phyloP scores from a whole-genome alignment of 2,797 vertebrate species.

The Neosalanx taihuensis region DNA sequence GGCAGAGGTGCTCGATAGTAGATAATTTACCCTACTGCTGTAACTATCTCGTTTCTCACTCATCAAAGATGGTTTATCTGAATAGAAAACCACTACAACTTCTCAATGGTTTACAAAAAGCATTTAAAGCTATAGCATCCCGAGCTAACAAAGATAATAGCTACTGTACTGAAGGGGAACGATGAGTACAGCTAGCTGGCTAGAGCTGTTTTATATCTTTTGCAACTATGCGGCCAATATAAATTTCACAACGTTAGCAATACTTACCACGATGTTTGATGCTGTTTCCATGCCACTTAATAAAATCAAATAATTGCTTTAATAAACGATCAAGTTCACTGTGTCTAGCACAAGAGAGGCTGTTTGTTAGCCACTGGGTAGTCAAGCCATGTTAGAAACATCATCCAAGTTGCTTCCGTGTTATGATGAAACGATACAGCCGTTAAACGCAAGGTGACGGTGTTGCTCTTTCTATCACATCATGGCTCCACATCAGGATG shows the following conservation, averaged over 20 bases:
- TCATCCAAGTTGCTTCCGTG: slow-evolving; percentile 53
- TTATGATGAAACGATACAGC: slow-evolving; percentile 8
- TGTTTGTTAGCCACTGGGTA: not conserved
- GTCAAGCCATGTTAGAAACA: not conserved
- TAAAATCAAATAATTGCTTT: slow-evolving; percentile 5
- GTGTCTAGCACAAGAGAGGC: not conserved
- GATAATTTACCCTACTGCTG: too few relatives aligned
- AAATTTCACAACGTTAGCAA: not conserved
- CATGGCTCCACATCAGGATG: too few relatives aligned
- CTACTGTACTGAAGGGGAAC: not conserved
- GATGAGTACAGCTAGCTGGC: not conserved
- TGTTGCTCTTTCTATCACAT: not conserved
- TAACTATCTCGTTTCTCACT: not conserved
- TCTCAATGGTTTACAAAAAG: not conserved
- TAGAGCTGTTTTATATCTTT: not conserved
- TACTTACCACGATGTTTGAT: slow-evolving; percentile 52
- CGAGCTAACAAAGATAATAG: not conserved
- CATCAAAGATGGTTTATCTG: not conserved
- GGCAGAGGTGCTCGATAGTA: too few relatives aligned
- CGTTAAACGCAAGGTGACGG: slow-evolving; percentile 46
- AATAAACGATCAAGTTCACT: not conserved
- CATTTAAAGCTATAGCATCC: too few relatives aligned
- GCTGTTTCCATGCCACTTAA: slow-evolving; percentile 35
- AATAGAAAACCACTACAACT: not conserved
- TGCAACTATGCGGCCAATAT: too few relatives aligned